These are phyloP conservation scores for Lasioglossum villosulum DNA, from an alignment of 2,888 invertebrate genomes.

Conservation along the genomic window DNA sequence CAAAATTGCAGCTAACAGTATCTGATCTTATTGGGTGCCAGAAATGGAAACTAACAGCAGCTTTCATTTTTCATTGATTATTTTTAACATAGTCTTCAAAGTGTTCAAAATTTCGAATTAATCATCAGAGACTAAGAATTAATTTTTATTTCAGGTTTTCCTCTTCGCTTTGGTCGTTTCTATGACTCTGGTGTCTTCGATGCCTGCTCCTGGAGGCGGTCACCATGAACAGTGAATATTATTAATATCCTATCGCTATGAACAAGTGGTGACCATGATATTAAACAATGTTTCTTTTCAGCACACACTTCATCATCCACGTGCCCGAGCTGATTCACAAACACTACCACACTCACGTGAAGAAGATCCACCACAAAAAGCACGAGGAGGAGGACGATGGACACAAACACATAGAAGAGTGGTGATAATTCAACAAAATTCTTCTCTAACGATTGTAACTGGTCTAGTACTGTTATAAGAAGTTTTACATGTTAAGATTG, in stretches of 20 bases:
- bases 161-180: slow-evolving; percentile 60
- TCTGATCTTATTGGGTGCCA: background rate
- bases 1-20: background rate
- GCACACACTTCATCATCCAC: slow-evolving; percentile 79
- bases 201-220: slow-evolving; percentile 64
- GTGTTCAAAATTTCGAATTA: background rate
- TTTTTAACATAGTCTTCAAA: background rate
- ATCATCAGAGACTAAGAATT: background rate
- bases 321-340: slow-evolving; percentile 79
- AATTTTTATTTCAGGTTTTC: slow-evolving; percentile 61
- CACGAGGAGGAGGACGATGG: slow-evolving; percentile 57
- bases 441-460: background rate
- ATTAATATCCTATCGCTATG: background rate
- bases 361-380: slow-evolving; percentile 75
- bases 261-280: background rate
- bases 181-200: slow-evolving; percentile 59
- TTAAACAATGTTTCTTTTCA: slow-evolving; percentile 58
- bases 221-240: slow-evolving; percentile 72
- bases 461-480: background rate
- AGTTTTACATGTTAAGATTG: background rate
- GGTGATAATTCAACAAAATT: slow-evolving; percentile 22
- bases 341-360: slow-evolving; percentile 79
- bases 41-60: background rate
- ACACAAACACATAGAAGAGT: slow-evolving; percentile 65
- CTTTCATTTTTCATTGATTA: background rate